phyloP scores from a whole-genome alignment of 2,797 vertebrate species.

The Arnoldichthys spilopterus region DNA sequence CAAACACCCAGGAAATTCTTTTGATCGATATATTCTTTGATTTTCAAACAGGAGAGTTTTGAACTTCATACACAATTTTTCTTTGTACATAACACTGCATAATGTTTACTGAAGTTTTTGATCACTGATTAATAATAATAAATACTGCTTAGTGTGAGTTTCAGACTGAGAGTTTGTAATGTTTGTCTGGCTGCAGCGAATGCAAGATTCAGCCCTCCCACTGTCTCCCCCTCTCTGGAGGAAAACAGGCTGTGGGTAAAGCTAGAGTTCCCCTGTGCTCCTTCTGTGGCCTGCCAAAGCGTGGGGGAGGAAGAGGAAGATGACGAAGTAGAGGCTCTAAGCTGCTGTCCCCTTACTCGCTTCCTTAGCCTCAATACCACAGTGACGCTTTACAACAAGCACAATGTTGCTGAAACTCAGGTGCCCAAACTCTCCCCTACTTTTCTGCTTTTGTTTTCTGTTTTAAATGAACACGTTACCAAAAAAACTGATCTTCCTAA shows the following conservation, averaged over 20 bases:
- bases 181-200: conserved; percentile 7
- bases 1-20: too few species aligned
- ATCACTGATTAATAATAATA: not conserved
- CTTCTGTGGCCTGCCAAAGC: conserved; percentile 36
- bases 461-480: not conserved
- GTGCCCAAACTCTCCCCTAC: conserved; percentile 49
- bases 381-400: conserved; percentile 69
- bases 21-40: too few species aligned
- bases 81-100: not conserved
- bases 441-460: not conserved
- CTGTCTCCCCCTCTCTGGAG: conserved; percentile 60
- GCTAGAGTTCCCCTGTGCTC: conserved; percentile 71
- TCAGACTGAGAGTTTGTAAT: not conserved
- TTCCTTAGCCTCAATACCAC: conserved; percentile 64
- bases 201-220: conserved; percentile 70
- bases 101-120: not conserved
- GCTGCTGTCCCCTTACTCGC: conserved; percentile 64
- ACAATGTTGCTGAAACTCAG: conserved; percentile 61
- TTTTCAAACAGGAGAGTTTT: not conserved
- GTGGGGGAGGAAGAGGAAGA: conserved; percentile 49
- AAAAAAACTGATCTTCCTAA: not conserved
- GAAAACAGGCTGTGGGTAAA: conserved; percentile 61
- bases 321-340: conserved; percentile 30
- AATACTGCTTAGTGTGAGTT: not conserved
- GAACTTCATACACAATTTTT: not conserved